Percentiles rank a stretch among this genome's conserved stretches.
phyloP scores from a whole-genome alignment of 2,797 vertebrate genomes.

The Kryptolebias ocellatus region DNA sequence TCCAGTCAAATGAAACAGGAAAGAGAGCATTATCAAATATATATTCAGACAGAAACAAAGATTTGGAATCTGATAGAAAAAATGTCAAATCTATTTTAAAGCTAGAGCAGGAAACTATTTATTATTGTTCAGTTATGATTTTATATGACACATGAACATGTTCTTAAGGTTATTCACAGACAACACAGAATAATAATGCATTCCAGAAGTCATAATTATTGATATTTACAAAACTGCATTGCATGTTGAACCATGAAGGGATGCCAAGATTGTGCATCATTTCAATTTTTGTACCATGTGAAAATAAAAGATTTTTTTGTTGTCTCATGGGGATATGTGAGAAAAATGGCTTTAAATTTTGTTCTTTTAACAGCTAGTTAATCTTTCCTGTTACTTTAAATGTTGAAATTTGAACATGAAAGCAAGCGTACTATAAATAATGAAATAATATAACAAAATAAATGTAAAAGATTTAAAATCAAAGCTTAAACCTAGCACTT shows the following conservation, averaged over 20 bases:
- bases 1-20: constrained; percentile 6
- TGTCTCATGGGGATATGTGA: too few relatives aligned
- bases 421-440: too few relatives aligned
- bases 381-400: too few relatives aligned
- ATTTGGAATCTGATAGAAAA: constrained; percentile 14
- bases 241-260: too few relatives aligned
- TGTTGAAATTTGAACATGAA: too few relatives aligned
- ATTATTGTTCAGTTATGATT: constrained; percentile 24
- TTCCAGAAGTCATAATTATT: too few relatives aligned
- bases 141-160: neutral
- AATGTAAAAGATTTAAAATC: neutral
- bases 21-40: constrained; percentile 9
- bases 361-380: too few relatives aligned
- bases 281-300: neutral
- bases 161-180: too few relatives aligned
- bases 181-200: too few relatives aligned
- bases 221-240: too few relatives aligned
- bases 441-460: too few relatives aligned
- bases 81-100: constrained; percentile 16
- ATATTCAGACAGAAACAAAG: constrained; percentile 4
- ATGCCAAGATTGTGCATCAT: neutral
- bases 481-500: neutral
- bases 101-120: constrained; percentile 8
- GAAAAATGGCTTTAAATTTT: too few relatives aligned
- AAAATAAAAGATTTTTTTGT: constrained; percentile 6